phyloP scores from a whole-genome alignment of 2,888 invertebrate species.

The Platynereis dumerilii region DNA sequence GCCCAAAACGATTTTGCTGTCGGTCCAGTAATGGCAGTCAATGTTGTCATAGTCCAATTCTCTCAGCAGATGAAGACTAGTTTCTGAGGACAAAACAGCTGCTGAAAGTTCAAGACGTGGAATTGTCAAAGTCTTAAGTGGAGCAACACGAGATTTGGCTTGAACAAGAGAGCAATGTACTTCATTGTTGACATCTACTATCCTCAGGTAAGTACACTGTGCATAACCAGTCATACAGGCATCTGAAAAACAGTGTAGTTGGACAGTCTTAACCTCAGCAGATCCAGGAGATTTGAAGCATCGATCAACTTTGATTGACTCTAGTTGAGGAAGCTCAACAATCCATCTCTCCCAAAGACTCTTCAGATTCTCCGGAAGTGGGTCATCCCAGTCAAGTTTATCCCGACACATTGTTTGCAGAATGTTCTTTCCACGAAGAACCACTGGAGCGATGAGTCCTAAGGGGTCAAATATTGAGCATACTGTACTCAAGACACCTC shows the following conservation, averaged over 20 bases:
- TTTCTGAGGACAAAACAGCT: too few relatives aligned
- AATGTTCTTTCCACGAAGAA: constrained; percentile 36
- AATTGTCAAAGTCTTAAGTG: constrained; percentile 19
- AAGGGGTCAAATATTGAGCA: too few relatives aligned
- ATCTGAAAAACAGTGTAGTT: constrained; percentile 32
- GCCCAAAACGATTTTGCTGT: constrained; percentile 27
- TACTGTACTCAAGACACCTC: constrained; percentile 36
- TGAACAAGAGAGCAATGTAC: constrained; percentile 22
- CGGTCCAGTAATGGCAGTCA: constrained; percentile 29
- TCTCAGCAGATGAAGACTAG: constrained; percentile 14
- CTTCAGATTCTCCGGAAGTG: constrained; percentile 31
- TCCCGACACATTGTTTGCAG: constrained; percentile 37
- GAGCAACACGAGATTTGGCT: constrained; percentile 28
- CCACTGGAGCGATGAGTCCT: constrained; percentile 38
- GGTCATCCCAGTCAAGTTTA: constrained; percentile 38
- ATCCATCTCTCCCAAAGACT: constrained; percentile 36
- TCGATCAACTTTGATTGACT: constrained; percentile 5
- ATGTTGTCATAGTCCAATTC: constrained; percentile 21
- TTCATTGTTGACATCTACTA: constrained; percentile 8
- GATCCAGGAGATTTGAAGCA: constrained; percentile 16
- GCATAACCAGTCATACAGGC: constrained; percentile 27
- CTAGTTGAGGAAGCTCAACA: background rate
- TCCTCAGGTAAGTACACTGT: constrained; percentile 21
- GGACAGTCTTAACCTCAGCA: background rate
- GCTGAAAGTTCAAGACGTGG: constrained; percentile 27